phyloP scores from a whole-genome alignment of 1,140 invertebrate species.

The Melanaphis sacchari region DNA sequence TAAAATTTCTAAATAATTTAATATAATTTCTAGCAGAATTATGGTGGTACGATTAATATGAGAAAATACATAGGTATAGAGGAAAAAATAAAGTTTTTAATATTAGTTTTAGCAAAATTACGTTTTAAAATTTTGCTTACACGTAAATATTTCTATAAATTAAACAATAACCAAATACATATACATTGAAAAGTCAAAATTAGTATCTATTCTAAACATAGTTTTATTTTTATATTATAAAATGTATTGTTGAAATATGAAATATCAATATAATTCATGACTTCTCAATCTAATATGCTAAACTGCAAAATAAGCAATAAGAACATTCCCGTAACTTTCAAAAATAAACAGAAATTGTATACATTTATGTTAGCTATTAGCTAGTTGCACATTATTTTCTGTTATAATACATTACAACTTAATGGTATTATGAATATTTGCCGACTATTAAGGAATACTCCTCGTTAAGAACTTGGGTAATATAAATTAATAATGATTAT shows the following conservation, averaged over 20 bases:
- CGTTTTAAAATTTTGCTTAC: neutral
- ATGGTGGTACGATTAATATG: neutral
- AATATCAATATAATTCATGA: neutral
- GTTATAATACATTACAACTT: neutral
- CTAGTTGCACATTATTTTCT: neutral
- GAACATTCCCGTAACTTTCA: neutral
- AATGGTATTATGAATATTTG: neutral
- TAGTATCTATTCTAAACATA: neutral
- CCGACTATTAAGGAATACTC: neutral
- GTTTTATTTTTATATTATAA: neutral
- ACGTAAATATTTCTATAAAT: neutral
- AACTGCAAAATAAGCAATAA: neutral
- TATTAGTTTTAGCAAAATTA: neutral
- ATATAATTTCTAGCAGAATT: neutral
- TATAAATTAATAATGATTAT: neutral
- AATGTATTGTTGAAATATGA: neutral
- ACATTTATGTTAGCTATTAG: neutral
- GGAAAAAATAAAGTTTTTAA: neutral
- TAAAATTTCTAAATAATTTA: neutral
- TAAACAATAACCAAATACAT: neutral
- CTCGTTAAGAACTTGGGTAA: neutral
- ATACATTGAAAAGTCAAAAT: neutral
- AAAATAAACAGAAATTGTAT: slow-evolving; percentile 7
- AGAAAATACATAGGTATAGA: neutral
- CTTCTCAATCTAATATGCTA: neutral